Evolutionary conservation across 1,140 invertebrate species (phyloP).

Genomic region (Drosophila simulans): DNA sequence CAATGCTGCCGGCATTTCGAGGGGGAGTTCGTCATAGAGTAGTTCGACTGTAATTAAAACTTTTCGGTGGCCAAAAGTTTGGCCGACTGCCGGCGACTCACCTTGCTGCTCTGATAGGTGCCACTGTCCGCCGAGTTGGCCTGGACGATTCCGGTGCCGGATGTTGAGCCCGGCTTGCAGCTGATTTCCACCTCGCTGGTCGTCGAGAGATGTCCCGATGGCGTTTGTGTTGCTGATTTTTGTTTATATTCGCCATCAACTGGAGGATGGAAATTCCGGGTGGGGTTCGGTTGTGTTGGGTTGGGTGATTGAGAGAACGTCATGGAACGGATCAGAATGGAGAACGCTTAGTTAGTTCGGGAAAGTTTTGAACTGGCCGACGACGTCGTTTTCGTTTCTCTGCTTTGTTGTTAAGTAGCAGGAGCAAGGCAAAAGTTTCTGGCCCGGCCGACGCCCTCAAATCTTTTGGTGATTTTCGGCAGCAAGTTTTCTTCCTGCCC

Average conservation of each 20-base stretch:
- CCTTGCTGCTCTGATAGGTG: slow-evolving; percentile 81
- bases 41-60: slow-evolving; percentile 58
- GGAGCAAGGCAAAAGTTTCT: slow-evolving; percentile 59
- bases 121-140: slow-evolving; percentile 71
- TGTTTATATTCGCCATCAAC: slow-evolving; percentile 85
- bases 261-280: slow-evolving; percentile 36
- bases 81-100: slow-evolving; percentile 53
- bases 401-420: slow-evolving; percentile 60
- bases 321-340: slow-evolving; percentile 14
- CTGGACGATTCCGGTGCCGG: slow-evolving; percentile 37
- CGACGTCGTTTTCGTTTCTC: slow-evolving; percentile 19
- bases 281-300: neutral
- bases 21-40: slow-evolving; percentile 50
- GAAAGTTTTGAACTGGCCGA: slow-evolving; percentile 57
- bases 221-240: slow-evolving; percentile 85
- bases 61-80: slow-evolving; percentile 51
- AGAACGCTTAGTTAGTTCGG: slow-evolving; percentile 63
- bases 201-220: slow-evolving; percentile 84
- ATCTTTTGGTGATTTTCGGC: slow-evolving; percentile 71
- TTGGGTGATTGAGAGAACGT: neutral
- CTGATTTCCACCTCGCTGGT: slow-evolving; percentile 84
- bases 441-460: slow-evolving; percentile 45
- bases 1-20: slow-evolving; percentile 14
- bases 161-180: slow-evolving; percentile 76
- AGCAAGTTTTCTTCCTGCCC: slow-evolving; percentile 57